Evolutionary conservation across 2,797 vertebrate genomes (phyloP), one percentile per base, ranked within the genome.

Genomic region (Chrysocyon brachyurus): DNA sequence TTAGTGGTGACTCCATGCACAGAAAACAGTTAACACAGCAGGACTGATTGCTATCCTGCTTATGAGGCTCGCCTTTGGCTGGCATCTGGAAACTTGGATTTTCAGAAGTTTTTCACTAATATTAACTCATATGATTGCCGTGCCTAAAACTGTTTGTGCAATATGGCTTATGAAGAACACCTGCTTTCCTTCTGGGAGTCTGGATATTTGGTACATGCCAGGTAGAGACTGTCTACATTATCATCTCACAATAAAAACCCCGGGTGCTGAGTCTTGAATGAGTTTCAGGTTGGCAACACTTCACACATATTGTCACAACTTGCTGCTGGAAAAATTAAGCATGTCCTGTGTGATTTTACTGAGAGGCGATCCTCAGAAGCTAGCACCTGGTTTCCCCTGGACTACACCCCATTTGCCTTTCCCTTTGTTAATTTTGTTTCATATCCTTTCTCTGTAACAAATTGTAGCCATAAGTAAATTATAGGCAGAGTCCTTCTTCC

Each of bases 391-490:
- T 6, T 52, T 87, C 33, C 40, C 68, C 57, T 12, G 59, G 59
- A n/a, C 59, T 28, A 49, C 4, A 7, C 31, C 16, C 81, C 16
- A 6, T 5, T 1, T 0, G 3, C 57, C 14, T 49, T 73, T 93
- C 52, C 61, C 36, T 88, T 17, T 70, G 46, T 54, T 95, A 54
- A 78, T 82, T 19, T 2, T 90, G n/a, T 33, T 17, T 72, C 3
- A 2, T 6, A 16, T 22, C 26, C n/a, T 66, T 88, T 22, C n/a
- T 28, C 59, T 22, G 8, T 36, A 21, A 79, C 46, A 88, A 89
- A 31, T 1, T 4, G 4, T 0, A 54, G n/a, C 16, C 0, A 0
- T 64, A 61, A 96, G 22, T 26, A 24, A n/a, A 49, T 36, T 5
- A 26, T 0, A 52, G 28, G 56, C n/a, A n/a, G 31, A 63, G n/a